Base-by-base conservation (phyloP, 2,888 invertebrate genomes). In the Brachyptera risi region DNA sequence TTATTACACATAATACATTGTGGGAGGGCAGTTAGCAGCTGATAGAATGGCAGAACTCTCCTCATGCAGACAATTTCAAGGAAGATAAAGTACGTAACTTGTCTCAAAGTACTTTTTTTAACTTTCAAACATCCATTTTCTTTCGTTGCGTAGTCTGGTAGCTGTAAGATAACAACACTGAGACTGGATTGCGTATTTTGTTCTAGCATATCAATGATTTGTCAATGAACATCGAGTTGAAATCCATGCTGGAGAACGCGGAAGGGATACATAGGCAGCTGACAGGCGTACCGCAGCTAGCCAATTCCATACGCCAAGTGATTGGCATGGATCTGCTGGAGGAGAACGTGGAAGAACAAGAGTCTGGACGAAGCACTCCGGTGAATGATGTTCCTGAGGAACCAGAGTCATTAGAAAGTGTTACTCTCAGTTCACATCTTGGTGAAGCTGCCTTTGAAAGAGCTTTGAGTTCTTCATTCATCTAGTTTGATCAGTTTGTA, bases 161-260 rank as follows among this genome's bases (percentile, higher is more conserved):
- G n/a, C n/a, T n/a, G n/a, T n/a, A n/a, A n/a, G n/a, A n/a, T n/a
- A n/a, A n/a, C n/a, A n/a, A n/a, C 11, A 31, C 31, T 31, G 11
- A 54, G 13, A 40, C 1, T 65, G 31, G 35, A 17, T 49, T 58
- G 5, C 17, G 11, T 35, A 19, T 59, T 13, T 57, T 63, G 69
- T 82, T 80, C 9, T 77, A 95, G 93, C 96, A 98, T 73, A 90
- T 98, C 65, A 99, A 99, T 77, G 97, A 98, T 73, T 78, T 98
- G 65, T 90, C 93, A 11, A 85, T 91, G 74, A 85, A 88, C 65
- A 85, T 98, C 54, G 88, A 96, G 71, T 80, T 98, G 7, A 86
- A 90, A 63, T 82, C 85, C 66, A 88, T 90, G 54, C 76, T 98
- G 23, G 87, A 87, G 68, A 85, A 86, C 63, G 96, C 97, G 0